These are phyloP conservation scores for Athetis lepigone DNA, from an alignment of 2,888 invertebrate species.

Conservation along the genomic window DNA sequence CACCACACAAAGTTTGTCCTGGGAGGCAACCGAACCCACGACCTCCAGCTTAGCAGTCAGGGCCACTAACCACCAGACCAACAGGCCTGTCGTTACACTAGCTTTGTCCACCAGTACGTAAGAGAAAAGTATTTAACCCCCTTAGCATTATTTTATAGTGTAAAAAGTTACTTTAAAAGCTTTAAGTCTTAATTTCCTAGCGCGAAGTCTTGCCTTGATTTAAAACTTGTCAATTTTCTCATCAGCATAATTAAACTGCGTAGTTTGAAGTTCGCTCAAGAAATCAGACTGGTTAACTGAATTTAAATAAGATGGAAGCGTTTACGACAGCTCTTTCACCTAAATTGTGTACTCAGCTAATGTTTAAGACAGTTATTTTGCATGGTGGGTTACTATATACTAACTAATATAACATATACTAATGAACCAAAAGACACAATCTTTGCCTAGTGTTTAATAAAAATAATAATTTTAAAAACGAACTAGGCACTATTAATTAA, in stretches of 20 bases:
- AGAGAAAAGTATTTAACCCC: neutral
- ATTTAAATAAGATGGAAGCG: neutral
- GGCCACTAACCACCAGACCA: too few species aligned
- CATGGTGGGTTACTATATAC: too few species aligned
- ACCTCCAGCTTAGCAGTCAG: too few species aligned
- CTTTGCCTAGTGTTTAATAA: too few species aligned
- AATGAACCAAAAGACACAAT: too few species aligned
- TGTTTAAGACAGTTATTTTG: neutral
- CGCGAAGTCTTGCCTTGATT: constrained; percentile 36
- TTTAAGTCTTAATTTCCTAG: constrained; percentile 39
- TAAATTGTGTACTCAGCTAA: neutral
- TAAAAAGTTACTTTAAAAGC: constrained; percentile 31
- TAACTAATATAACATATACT: too few species aligned
- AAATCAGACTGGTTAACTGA: constrained; percentile 34
- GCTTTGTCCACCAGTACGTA: too few species aligned
- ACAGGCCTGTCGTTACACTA: too few species aligned
- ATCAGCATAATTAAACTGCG: constrained; percentile 45
- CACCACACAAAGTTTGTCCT: too few species aligned
- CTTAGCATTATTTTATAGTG: neutral
- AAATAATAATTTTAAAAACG: too few species aligned
- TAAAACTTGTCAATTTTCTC: constrained; percentile 48
- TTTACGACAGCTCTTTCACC: neutral
- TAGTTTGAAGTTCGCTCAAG: constrained; percentile 39
- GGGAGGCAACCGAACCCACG: too few species aligned
- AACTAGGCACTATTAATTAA: too few species aligned